Evolutionary conservation across 2,113 vertebrate genomes (phyloP).

Genomic region (Vombatus ursinus): DNA sequence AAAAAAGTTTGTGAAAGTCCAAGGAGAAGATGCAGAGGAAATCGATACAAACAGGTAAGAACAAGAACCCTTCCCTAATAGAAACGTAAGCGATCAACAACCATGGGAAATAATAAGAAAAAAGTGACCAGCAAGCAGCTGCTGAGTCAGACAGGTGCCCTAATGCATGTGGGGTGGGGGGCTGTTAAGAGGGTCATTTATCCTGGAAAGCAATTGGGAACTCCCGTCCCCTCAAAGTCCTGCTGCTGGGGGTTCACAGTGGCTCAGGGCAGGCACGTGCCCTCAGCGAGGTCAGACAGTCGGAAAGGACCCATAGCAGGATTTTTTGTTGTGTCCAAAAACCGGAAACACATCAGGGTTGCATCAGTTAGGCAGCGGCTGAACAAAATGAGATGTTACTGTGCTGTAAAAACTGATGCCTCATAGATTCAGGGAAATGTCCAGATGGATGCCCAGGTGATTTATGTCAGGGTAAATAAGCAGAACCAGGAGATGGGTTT

Average conservation of each 20-base stretch:
- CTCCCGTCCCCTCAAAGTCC: background rate
- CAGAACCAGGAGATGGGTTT: background rate
- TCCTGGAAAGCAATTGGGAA: background rate
- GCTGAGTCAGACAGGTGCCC: background rate
- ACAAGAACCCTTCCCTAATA: background rate
- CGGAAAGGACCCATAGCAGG: background rate
- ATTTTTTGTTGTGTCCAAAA: background rate
- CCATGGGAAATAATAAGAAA: background rate
- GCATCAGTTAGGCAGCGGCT: background rate
- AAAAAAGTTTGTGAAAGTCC: background rate
- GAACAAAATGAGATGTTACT: background rate
- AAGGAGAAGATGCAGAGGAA: background rate
- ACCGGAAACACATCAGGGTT: background rate
- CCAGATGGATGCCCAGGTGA: background rate
- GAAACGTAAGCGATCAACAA: background rate
- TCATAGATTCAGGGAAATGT: background rate
- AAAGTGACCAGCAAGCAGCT: background rate
- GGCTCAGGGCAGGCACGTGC: background rate
- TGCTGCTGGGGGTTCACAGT: background rate
- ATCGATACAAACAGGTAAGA: background rate
- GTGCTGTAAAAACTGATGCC: no score
- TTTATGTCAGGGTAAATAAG: background rate
- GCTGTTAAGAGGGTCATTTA: background rate
- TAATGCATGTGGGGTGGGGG: no score
- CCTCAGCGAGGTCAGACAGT: background rate